Base-by-base conservation (phyloP, 2,888 invertebrate genomes). In the Phaonia tiefii region DNA sequence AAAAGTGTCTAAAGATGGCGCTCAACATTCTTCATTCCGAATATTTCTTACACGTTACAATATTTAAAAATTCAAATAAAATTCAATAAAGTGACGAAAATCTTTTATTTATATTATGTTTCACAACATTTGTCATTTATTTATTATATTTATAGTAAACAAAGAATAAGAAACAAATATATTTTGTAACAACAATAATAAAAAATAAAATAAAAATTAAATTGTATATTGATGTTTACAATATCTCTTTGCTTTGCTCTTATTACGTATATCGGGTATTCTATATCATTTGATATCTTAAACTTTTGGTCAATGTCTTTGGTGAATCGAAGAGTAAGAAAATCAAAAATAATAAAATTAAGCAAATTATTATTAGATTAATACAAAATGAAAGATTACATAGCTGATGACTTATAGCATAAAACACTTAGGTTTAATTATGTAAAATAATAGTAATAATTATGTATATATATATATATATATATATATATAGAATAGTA, bases 261-360 rank as follows among this genome's bases (percentile, higher is more conserved):
- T 63, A 73, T 51, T 69, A 63, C 31, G 54, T 73, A 63, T 73
- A 42, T 67, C 26, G 1, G n/a, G 4, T 49, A n/a, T 51, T 69
- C 15, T 44, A 2, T 54, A 66, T 66, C 39, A 1, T 56, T 31
- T 25, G 11, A 46, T 60, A 58, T 54, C 25, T 39, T 8, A 31
- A n/a, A n/a, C 2, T 65, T 70, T 80, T 77, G 66, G 60, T 77
- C 60, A 77, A 76, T 69, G 56, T 81, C 81, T 81, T 81, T 81
- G 79, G 75, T 60, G 44, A 54, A 51, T 31, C 46, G 39, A 49
- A 20, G 42, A 63, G 1, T 22, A 3, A 56, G 1, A 54, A 22
- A 58, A 39, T 37, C 31, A 58, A 31, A 37, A 37, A 37, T 20
- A 11, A 39, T 11, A 8, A 63, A 63, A 42, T 39, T 4, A 42